Evolutionary conservation across 2,888 invertebrate genomes (phyloP).

Genomic region (Cryptocephalus moraei): DNA sequence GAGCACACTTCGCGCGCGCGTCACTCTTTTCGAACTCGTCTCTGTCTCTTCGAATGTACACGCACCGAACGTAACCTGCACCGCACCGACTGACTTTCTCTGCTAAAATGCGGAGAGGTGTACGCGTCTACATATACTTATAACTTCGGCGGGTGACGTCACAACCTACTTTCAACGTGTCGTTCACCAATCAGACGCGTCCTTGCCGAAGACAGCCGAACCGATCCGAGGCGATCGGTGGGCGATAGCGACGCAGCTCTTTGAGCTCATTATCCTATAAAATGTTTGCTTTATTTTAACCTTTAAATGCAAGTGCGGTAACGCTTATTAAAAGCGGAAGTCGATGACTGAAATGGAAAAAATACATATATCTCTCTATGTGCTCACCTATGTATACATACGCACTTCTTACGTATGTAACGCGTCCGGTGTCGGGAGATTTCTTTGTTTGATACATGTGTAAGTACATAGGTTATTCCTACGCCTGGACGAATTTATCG

Average conservation of each 20-base stretch:
- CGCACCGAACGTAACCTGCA: neutral
- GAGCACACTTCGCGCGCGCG: constrained; percentile 2
- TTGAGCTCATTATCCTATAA: constrained; percentile 25
- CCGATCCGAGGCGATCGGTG: constrained; percentile 16
- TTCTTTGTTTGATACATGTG: constrained; percentile 32
- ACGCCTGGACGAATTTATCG: neutral
- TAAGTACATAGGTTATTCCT: constrained; percentile 8
- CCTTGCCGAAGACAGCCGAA: constrained; percentile 33
- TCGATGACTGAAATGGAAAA: constrained; percentile 29
- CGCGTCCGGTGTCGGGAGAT: constrained; percentile 17
- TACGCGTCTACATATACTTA: constrained; percentile 32
- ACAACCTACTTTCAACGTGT: constrained; percentile 47
- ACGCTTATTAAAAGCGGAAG: constrained; percentile 35
- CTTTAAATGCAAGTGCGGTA: constrained; percentile 30
- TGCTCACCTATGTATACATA: constrained; percentile 29
- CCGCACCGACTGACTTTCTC: constrained; percentile 10
- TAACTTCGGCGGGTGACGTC: constrained; percentile 40
- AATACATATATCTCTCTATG: constrained; percentile 21
- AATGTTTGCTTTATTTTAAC: constrained; percentile 24
- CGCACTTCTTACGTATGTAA: neutral
- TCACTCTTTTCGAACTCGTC: neutral
- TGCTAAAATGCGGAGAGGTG: constrained; percentile 32
- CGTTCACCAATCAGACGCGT: constrained; percentile 37
- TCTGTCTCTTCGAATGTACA: neutral
- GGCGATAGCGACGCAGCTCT: constrained; percentile 27